Base-by-base conservation (phyloP, 92 coral and sea anemone species). In the Phenganax marumi region DNA sequence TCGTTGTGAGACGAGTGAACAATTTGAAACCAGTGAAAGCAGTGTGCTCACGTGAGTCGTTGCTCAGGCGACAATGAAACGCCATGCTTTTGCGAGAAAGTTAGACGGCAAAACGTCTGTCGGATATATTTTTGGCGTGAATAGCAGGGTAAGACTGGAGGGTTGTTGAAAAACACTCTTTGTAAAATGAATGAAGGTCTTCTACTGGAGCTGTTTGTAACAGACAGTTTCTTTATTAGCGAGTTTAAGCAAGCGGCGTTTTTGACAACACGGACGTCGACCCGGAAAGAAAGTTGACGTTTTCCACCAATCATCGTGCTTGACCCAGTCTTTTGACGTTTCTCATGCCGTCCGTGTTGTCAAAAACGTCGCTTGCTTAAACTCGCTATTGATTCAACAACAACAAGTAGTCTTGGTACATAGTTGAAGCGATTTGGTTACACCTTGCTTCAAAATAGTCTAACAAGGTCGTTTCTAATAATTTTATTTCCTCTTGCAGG, bases 41-140 rank as follows among this genome's bases (percentile, higher is more conserved):
- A 56, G 63, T n/a, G 19, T 62, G 26, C 43, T 62, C 68, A 48
- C 49, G n/a, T 66, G 49, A 66, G 55, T 68, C 5, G 22, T 50
- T 63, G 49, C 55, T 49, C 86, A 33, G 86, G 73, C 87, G 58
- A 92, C 81, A 76, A 96, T 96, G 99, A 92, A 89, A 87, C 97
- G 99, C 79, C 99, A 96, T 91, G 97, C 97, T 70, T 84, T 96
- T 50, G 88, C 85, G 57, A 89, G 89, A 86, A 92, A 88, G 75
- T 76, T 81, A 9, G 70, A 77, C 43, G 88, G 87, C 58, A 86
- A 89, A 25, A 85, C 99, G 47, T 89, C 92, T 8, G 89, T 84
- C 23, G 93, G 99, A 26, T 90, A 96, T 76, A 94, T 96, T 68
- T 96, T 96, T 68, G 99, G 99, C 16, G 90, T 96, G 48, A 96